Percentiles rank a stretch among this genome's conserved stretches.
phyloP scores from a whole-genome alignment of 2,113 vertebrate genomes.

The Apeltes quadracus region DNA sequence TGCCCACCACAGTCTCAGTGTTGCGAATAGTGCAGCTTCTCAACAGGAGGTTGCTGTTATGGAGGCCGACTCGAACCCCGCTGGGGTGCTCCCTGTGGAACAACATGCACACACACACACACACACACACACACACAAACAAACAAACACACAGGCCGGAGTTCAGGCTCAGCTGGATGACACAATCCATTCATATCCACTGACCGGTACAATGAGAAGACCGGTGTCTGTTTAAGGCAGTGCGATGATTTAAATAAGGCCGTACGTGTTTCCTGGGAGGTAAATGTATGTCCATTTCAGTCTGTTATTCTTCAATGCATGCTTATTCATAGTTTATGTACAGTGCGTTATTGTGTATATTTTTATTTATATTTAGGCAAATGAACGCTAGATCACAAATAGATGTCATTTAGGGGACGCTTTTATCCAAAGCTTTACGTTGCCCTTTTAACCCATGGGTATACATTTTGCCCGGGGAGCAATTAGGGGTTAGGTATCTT shows the following conservation, averaged over 20 bases:
- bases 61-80: slow-evolving; percentile 86
- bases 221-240: not conserved
- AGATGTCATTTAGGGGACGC: too few species aligned
- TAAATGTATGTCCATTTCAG: not conserved
- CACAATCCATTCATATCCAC: not conserved
- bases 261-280: not conserved
- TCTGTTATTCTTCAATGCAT: not conserved
- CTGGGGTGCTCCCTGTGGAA: slow-evolving; percentile 84
- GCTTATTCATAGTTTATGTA: too few species aligned
- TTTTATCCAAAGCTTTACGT: too few species aligned
- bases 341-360: too few species aligned
- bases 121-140: not conserved
- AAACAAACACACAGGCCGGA: not conserved
- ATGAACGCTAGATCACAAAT: too few species aligned
- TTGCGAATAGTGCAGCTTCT: slow-evolving; percentile 93
- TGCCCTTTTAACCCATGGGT: too few species aligned
- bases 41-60: slow-evolving; percentile 89
- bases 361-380: too few species aligned
- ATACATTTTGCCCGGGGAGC: too few species aligned
- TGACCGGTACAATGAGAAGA: not conserved
- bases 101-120: not conserved
- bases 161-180: not conserved
- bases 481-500: too few species aligned
- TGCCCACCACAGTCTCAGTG: slow-evolving; percentile 91
- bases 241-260: not conserved